Evolutionary conservation across 2,888 invertebrate species (phyloP), one percentile per base, ranked within the genome.

Genomic region (Diarsia dahlii): DNA sequence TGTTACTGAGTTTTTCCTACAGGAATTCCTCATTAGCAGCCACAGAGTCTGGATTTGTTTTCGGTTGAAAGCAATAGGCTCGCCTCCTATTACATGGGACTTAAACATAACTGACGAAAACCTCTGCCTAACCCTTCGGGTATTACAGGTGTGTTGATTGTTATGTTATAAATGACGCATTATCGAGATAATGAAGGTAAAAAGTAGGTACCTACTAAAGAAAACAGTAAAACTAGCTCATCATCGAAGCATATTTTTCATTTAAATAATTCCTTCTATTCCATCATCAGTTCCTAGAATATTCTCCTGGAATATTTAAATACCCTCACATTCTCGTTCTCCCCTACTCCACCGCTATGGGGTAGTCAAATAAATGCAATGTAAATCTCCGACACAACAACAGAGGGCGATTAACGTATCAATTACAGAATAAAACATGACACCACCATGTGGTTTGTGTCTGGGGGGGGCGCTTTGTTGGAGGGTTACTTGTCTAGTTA

Each of bases 371-470:
- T 81, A 84, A 79, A 78, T 80, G 76, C 80, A 84, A 84, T 80
- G 86, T 89, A 90, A 92, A 90, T 92, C 92, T 88, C 88, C 81
- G 88, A 81, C 85, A 81, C 84, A 87, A 88, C 83, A 90, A 94
- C 92, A 92, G 92, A 91, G 92, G 91, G 91, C 88, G 93, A 93
- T 94, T 95, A 93, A 89, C 85, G 91, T 92, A 94, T 95, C 93
- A 86, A 88, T 95, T 94, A 93, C 95, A 84, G 83, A 87, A 87
- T 86, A 76, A 85, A 82, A 85, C 82, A 82, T 85, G 85, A 81
- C 84, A 76, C 65, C 75, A 84, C 71, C 93, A 94, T 93, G 91
- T 94, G 95, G 91, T 91, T 94, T 84, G 74, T 94, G 90, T 95
- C 93, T 85, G 84, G 83, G 84, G 80, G 71, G 84, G 80, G 71